Evolutionary conservation across 2,888 invertebrate species (phyloP).

Genomic region (Bembecia ichneumoniformis): DNA sequence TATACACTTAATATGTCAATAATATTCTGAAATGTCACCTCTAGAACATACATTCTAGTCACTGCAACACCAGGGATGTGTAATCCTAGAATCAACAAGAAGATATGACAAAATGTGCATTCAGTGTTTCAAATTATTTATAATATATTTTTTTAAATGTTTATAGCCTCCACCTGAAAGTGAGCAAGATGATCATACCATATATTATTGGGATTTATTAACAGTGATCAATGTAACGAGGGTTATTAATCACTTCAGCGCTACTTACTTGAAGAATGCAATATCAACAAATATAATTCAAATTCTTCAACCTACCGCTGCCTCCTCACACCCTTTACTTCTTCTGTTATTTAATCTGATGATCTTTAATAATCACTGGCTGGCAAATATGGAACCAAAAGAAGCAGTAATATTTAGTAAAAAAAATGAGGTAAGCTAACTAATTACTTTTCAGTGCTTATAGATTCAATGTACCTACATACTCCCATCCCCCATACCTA

Average conservation of each 20-base stretch:
- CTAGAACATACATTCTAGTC: too few relatives aligned
- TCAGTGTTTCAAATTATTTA: too few relatives aligned
- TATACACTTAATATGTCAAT: too few relatives aligned
- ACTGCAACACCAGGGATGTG: too few relatives aligned
- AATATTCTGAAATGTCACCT: too few relatives aligned
- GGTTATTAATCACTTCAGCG: constrained; percentile 38
- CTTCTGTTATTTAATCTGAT: constrained; percentile 41
- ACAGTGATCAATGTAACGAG: constrained; percentile 53
- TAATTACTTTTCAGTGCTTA: too few relatives aligned
- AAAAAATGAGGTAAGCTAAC: constrained; percentile 21
- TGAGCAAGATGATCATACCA: constrained; percentile 34
- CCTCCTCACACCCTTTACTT: constrained; percentile 35
- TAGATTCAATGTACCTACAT: too few relatives aligned
- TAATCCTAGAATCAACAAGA: too few relatives aligned
- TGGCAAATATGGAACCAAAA: constrained; percentile 34
- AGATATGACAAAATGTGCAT: too few relatives aligned
- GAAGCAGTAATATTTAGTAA: constrained; percentile 43
- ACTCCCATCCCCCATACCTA: too few relatives aligned
- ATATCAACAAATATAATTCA: constrained; percentile 27
- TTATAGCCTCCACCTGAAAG: constrained; percentile 41
- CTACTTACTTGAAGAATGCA: constrained; percentile 27
- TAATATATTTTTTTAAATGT: background rate
- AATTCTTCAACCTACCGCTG: constrained; percentile 41
- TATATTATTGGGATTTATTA: constrained; percentile 51
- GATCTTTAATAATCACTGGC: constrained; percentile 36